Evolutionary conservation across 2,797 vertebrate species (phyloP).

Genomic region (Delichon dasypus): DNA sequence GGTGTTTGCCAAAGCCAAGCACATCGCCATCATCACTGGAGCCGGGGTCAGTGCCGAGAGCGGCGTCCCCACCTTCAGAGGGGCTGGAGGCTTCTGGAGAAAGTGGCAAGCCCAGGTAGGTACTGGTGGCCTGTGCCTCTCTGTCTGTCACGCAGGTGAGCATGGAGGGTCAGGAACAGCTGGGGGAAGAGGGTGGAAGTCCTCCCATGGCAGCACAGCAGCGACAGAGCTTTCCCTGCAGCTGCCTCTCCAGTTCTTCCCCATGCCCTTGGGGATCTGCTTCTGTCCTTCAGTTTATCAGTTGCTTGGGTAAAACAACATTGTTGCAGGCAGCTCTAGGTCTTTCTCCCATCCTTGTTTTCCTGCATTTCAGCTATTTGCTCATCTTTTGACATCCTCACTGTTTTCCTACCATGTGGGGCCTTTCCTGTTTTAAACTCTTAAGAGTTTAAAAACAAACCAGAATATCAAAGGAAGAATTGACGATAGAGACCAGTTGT

Average conservation of each 20-base stretch:
- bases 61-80: slow-evolving; percentile 91
- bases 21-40: slow-evolving; percentile 90
- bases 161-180: background rate
- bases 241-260: background rate
- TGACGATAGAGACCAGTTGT: accelerated
- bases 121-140: accelerated
- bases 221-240: background rate
- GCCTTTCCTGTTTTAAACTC: background rate
- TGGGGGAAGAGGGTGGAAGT: background rate
- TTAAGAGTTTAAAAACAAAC: background rate
- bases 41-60: slow-evolving; percentile 93
- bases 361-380: background rate
- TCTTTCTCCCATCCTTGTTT: background rate
- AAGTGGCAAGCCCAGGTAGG: slow-evolving; percentile 94
- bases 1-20: slow-evolving; percentile 88
- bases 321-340: background rate
- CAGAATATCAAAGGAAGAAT: background rate
- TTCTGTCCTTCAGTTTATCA: background rate
- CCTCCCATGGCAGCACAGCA: accelerated
- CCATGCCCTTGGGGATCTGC: accelerated
- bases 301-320: background rate
- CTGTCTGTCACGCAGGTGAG: accelerated
- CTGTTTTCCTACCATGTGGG: accelerated
- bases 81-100: slow-evolving; percentile 90
- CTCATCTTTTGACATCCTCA: background rate